phyloP scores from a whole-genome alignment of 92 coral and sea anemone species.

The Micromussa lordhowensis region DNA sequence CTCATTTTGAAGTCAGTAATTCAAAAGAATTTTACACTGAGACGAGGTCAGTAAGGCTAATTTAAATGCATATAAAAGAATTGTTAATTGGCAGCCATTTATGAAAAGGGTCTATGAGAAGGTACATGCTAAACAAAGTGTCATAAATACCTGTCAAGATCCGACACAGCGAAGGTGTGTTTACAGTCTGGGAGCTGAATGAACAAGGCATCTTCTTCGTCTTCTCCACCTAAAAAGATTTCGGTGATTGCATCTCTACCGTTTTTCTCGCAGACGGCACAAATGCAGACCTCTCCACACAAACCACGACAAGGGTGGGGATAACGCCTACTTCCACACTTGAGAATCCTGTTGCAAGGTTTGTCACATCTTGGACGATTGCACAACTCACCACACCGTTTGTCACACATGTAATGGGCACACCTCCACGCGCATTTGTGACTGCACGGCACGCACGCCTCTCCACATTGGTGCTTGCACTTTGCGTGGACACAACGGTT shows the following conservation, averaged over 20 bases:
- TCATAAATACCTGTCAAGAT: conserved; percentile 61
- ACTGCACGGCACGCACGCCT: conserved; percentile 67
- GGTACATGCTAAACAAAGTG: background rate
- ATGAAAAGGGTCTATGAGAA: too few species aligned
- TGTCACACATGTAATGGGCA: conserved; percentile 69
- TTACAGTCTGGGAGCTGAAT: conserved; percentile 79
- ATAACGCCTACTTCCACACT: conserved; percentile 23
- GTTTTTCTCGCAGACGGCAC: conserved; percentile 68
- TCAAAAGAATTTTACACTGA: too few species aligned
- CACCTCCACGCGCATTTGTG: conserved; percentile 79
- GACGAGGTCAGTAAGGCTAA: too few species aligned
- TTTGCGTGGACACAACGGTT: conserved; percentile 61
- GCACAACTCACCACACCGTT: conserved; percentile 71
- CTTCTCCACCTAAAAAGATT: conserved; percentile 71
- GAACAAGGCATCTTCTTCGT: conserved; percentile 76
- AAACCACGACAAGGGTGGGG: conserved; percentile 72
- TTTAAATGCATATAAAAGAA: too few species aligned
- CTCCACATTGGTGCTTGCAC: conserved; percentile 66
- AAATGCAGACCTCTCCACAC: conserved; percentile 83
- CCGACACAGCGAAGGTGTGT: conserved; percentile 81
- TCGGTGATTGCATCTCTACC: conserved; percentile 48
- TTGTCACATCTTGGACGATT: conserved; percentile 76
- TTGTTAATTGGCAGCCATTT: too few species aligned
- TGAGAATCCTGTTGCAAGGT: conserved; percentile 61
- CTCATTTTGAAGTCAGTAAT: too few species aligned